These are phyloP conservation scores for Andrena cerasifolii DNA, from an alignment of 1,140 invertebrate genomes.

Conservation along the genomic window DNA sequence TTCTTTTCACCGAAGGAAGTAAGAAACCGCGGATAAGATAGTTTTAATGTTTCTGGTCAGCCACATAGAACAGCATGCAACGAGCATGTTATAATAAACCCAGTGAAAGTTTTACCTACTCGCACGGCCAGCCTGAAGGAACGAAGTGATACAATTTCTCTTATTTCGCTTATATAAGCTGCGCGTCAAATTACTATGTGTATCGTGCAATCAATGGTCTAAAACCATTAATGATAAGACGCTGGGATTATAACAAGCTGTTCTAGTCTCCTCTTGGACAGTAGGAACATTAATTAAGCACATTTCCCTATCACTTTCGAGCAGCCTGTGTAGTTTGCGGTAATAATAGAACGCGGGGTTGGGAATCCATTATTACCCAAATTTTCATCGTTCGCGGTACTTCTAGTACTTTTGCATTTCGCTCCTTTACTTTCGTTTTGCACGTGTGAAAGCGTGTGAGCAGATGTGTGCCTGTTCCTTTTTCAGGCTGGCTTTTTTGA, in stretches of 20 bases:
- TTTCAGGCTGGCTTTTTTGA: no score
- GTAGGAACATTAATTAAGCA: no score
- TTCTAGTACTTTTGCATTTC: no score
- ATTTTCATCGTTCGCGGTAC: not conserved
- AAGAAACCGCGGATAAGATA: slow-evolving; percentile 25
- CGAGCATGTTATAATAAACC: slow-evolving; percentile 58
- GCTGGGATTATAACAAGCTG: not conserved
- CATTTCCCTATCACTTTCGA: not conserved
- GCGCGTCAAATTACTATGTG: not conserved
- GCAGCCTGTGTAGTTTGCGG: not conserved
- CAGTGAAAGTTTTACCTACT: slow-evolving; percentile 71
- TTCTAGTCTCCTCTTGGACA: no score
- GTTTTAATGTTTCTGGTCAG: slow-evolving; percentile 36
- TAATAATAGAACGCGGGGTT: not conserved
- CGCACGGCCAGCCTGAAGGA: slow-evolving; percentile 35
- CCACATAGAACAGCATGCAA: slow-evolving; percentile 40
- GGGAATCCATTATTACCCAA: not conserved
- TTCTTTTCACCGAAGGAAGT: not conserved
- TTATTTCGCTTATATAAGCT: slow-evolving; percentile 66
- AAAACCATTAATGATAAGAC: not conserved
- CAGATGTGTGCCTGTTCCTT: no score
- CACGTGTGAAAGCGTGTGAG: not conserved
- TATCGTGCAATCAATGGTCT: not conserved
- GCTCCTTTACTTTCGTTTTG: not conserved
- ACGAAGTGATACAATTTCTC: slow-evolving; percentile 72